These are phyloP conservation scores for Ophion slaviceki DNA, from an alignment of 2,888 invertebrate species.

Conservation along the genomic window DNA sequence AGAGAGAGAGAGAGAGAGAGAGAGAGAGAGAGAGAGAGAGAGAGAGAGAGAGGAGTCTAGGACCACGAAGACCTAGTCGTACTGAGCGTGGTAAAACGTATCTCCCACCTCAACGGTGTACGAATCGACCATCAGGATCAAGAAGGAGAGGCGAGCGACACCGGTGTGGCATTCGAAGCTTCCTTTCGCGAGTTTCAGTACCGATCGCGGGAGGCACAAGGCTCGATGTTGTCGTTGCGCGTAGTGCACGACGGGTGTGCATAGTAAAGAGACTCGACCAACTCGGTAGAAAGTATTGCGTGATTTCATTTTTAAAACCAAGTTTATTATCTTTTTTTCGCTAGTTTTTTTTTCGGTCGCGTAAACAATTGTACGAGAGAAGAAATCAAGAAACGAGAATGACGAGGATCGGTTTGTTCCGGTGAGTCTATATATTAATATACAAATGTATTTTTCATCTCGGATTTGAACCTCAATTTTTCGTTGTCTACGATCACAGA, in stretches of 20 bases:
- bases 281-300: slow-evolving; percentile 24
- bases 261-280: slow-evolving; percentile 35
- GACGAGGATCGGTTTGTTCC: slow-evolving; percentile 73
- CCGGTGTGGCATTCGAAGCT: slow-evolving; percentile 50
- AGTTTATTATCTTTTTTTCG: not conserved
- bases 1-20: slow-evolving; percentile 30
- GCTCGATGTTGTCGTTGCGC: slow-evolving; percentile 73
- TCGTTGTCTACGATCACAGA: not conserved
- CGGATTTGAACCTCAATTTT: not conserved
- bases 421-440: slow-evolving; percentile 70
- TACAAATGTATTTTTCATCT: not conserved
- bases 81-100: slow-evolving; percentile 51
- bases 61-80: slow-evolving; percentile 48
- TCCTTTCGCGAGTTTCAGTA: slow-evolving; percentile 69
- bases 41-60: slow-evolving; percentile 26
- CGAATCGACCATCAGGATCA: slow-evolving; percentile 61
- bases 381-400: slow-evolving; percentile 71
- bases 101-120: slow-evolving; percentile 53
- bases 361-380: slow-evolving; percentile 44
- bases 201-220: slow-evolving; percentile 72
- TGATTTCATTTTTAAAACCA: slow-evolving; percentile 28
- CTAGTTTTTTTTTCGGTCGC: slow-evolving; percentile 9
- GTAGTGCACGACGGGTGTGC: slow-evolving; percentile 72
- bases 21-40: slow-evolving; percentile 27
- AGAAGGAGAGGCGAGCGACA: slow-evolving; percentile 53